phyloP scores from a whole-genome alignment of 2,113 vertebrate genomes.

The Sphaerodactylus townsendi region DNA sequence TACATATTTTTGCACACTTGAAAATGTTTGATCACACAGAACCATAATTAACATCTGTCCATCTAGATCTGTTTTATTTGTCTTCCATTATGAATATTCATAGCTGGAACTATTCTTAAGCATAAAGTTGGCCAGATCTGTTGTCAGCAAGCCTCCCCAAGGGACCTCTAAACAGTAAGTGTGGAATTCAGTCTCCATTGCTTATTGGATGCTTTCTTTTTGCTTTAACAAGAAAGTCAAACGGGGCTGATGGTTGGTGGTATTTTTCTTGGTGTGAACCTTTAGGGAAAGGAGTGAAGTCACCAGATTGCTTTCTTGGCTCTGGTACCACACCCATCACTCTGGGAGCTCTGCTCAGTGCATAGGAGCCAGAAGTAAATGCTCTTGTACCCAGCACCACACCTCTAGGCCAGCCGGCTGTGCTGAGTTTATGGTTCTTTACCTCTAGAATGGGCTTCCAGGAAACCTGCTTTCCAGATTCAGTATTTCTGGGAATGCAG shows the following conservation, averaged over 20 bases:
- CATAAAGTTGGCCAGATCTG: not conserved
- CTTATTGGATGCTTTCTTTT: not conserved
- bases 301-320: constrained; percentile 16
- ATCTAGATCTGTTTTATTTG: not conserved
- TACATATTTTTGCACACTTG: not conserved
- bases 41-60: not conserved
- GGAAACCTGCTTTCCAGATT: constrained; percentile 70
- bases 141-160: constrained; percentile 5
- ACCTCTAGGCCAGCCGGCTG: constrained; percentile 29
- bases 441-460: constrained; percentile 64
- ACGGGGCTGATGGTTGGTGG: not conserved
- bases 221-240: not conserved
- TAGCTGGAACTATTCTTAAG: not conserved
- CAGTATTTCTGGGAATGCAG: constrained; percentile 62
- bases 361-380: not conserved
- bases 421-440: constrained; percentile 37
- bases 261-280: constrained; percentile 1
- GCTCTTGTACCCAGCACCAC: not conserved
- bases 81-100: not conserved
- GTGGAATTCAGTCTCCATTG: not conserved
- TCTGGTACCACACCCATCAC: not conserved
- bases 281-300: constrained; percentile 19
- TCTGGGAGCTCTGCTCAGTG: not conserved
- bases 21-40: not conserved
- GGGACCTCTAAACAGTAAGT: not conserved